Percentiles rank a stretch among this genome's conserved stretches.
Evolutionary conservation across 1,140 invertebrate species (phyloP).

Genomic region (Drosophila orena): DNA sequence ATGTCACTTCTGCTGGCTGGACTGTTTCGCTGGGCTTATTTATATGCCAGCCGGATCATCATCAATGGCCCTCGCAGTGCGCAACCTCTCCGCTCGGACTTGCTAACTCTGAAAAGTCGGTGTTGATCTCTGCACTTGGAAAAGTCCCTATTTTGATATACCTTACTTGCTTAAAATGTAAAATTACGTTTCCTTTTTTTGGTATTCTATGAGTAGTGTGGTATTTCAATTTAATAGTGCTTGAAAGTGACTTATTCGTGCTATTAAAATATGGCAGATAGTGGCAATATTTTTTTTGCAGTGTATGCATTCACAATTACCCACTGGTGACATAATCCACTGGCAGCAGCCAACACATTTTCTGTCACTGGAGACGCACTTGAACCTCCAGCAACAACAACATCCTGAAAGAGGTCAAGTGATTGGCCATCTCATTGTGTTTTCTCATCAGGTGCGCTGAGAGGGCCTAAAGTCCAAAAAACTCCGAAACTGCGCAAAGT

Average conservation of each 20-base stretch:
- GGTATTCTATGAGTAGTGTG: too few relatives aligned
- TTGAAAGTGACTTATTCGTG: too few relatives aligned
- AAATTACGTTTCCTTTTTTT: too few relatives aligned
- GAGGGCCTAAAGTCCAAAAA: constrained; percentile 16
- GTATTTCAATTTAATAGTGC: too few relatives aligned
- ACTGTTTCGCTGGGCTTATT: constrained; percentile 50
- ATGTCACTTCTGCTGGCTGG: constrained; percentile 7
- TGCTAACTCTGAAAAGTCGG: constrained; percentile 3
- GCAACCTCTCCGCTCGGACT: constrained; percentile 20
- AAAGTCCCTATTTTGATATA: not conserved
- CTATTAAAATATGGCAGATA: too few relatives aligned
- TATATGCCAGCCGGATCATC: constrained; percentile 75
- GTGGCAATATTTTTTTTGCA: not conserved
- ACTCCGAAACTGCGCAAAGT: constrained; percentile 11
- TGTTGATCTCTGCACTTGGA: constrained; percentile 15
- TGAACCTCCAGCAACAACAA: constrained; percentile 74
- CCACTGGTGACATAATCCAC: constrained; percentile 23
- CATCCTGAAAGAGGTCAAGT: constrained; percentile 83
- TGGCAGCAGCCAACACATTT: constrained; percentile 22
- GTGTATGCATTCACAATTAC: constrained; percentile 26
- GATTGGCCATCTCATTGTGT: constrained; percentile 81
- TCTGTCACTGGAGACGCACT: constrained; percentile 53
- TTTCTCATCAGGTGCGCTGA: constrained; percentile 75
- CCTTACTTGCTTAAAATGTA: not conserved
- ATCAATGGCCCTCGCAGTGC: constrained; percentile 71